phyloP scores from a whole-genome alignment of 2,888 invertebrate genomes.

The Melanchra persicariae region DNA sequence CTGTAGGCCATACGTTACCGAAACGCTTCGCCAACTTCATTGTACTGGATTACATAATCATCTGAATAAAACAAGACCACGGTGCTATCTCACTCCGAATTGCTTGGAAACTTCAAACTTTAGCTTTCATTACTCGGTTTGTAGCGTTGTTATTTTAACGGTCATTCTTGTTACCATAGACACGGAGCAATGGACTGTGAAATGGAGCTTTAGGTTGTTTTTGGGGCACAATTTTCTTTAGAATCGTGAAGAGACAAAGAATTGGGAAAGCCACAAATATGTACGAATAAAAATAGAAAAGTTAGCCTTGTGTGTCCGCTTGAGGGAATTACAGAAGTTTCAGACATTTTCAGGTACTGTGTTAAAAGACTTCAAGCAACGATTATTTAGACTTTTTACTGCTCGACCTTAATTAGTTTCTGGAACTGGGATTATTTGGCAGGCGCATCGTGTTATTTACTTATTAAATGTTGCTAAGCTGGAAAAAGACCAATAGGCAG shows the following conservation, averaged over 20 bases:
- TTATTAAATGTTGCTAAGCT: constrained; percentile 3
- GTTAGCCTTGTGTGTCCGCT: background rate
- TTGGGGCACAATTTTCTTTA: constrained; percentile 18
- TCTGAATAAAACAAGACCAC: constrained; percentile 53
- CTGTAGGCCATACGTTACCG: constrained; percentile 27
- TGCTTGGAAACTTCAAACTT: constrained; percentile 30
- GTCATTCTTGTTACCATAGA: constrained; percentile 19
- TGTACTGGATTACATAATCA: constrained; percentile 49
- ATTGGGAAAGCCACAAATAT: constrained; percentile 34
- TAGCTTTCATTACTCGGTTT: constrained; percentile 48
- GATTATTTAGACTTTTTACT: constrained; percentile 27
- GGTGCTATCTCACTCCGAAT: constrained; percentile 15
- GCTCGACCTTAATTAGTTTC: constrained; percentile 29
- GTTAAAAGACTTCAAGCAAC: constrained; percentile 1
- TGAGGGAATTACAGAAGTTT: constrained; percentile 18
- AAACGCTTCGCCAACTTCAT: constrained; percentile 37
- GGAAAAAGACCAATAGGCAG: background rate
- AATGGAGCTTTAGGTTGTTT: constrained; percentile 41
- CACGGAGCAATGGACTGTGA: constrained; percentile 54
- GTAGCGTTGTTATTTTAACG: constrained; percentile 43
- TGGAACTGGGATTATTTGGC: background rate
- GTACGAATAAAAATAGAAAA: constrained; percentile 28
- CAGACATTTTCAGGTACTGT: constrained; percentile 15
- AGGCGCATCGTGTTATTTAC: background rate
- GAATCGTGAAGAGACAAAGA: constrained; percentile 28